Conservation (phyloP, 2,888 invertebrate genomes). For the Epiblema foenella region DNA sequence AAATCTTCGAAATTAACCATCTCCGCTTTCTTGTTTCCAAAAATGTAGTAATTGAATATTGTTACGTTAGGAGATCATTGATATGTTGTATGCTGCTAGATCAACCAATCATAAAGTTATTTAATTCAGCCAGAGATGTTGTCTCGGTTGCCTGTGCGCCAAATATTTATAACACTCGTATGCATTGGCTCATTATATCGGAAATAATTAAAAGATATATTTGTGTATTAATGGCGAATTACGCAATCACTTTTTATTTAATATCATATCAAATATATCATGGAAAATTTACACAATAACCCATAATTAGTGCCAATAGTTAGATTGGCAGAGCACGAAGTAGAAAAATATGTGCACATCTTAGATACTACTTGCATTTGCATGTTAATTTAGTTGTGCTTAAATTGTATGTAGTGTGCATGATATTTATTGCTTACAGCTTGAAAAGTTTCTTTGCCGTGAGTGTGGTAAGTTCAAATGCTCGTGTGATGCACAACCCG, state of each 20-base stretch:
- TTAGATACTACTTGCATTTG: constrained; percentile 49
- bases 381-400: constrained; percentile 63
- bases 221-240: too few species aligned
- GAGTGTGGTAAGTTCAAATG: constrained; percentile 89
- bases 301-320: constrained; percentile 7
- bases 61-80: not conserved
- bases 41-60: too few species aligned
- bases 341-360: constrained; percentile 12
- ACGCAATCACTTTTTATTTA: too few species aligned
- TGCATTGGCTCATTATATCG: too few species aligned
- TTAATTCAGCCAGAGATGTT: too few species aligned
- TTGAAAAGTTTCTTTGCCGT: constrained; percentile 90
- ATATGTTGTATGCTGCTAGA: too few species aligned
- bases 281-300: not conserved
- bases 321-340: constrained; percentile 11
- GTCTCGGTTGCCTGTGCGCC: too few species aligned
- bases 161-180: too few species aligned
- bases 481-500: constrained; percentile 75
- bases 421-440: constrained; percentile 88
- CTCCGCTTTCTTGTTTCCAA: too few species aligned
- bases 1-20: too few species aligned
- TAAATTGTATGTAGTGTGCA: constrained; percentile 79
- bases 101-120: too few species aligned
- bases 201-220: too few species aligned
- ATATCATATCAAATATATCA: not conserved